phyloP scores from a whole-genome alignment of 2,888 invertebrate genomes.

The Crepidodera aurea region DNA sequence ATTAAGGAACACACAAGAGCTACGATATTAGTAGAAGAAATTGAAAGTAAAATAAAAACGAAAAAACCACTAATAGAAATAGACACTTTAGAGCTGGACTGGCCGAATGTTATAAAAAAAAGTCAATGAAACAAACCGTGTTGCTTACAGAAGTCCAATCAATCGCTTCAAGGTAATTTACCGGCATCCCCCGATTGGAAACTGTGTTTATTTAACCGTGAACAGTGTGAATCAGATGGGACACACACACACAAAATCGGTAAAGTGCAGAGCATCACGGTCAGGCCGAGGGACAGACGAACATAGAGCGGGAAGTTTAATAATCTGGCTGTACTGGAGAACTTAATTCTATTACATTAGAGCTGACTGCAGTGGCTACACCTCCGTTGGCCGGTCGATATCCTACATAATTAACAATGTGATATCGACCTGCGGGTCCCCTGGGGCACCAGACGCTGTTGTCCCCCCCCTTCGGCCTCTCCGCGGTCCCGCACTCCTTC shows the following conservation, averaged over 20 bases:
- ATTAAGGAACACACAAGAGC: too few relatives aligned
- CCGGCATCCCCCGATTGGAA: neutral
- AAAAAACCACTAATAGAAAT: too few relatives aligned
- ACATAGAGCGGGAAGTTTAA: constrained; percentile 48
- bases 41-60: too few relatives aligned
- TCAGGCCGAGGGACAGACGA: constrained; percentile 11
- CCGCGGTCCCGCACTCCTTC: constrained; percentile 32
- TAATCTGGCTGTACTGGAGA: constrained; percentile 57
- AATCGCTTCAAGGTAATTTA: neutral
- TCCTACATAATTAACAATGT: constrained; percentile 61
- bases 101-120: too few relatives aligned
- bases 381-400: constrained; percentile 57
- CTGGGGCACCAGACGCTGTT: constrained; percentile 39
- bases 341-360: constrained; percentile 58
- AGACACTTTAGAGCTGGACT: too few relatives aligned
- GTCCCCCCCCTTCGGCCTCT: constrained; percentile 1
- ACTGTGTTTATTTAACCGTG: neutral
- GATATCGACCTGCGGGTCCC: constrained; percentile 58
- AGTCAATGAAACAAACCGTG: too few relatives aligned
- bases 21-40: too few relatives aligned
- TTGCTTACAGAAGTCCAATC: too few relatives aligned
- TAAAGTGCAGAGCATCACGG: constrained; percentile 6
- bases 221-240: neutral
- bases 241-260: neutral
- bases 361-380: constrained; percentile 58